A percentile compares a stretch with the other conserved stretches of the same genome.
These are phyloP conservation scores for Melanostigma gelatinosum DNA, from an alignment of 2,113 vertebrate species.

Conservation along the genomic window DNA sequence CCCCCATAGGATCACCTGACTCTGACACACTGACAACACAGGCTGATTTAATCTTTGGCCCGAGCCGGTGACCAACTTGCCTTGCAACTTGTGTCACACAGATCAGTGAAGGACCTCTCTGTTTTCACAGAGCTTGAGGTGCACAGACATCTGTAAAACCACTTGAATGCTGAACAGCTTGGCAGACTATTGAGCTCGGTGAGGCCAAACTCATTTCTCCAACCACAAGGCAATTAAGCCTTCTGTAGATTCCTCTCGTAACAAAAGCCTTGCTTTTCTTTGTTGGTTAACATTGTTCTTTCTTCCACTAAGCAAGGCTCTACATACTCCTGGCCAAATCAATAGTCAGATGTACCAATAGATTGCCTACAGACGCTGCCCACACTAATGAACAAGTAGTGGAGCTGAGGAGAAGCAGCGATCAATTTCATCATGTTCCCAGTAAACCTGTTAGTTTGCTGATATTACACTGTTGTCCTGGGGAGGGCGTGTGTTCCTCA, in stretches of 20 bases:
- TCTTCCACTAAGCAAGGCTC: slow-evolving; percentile 47
- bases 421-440: slow-evolving; percentile 73
- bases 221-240: slow-evolving; percentile 62
- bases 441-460: slow-evolving; percentile 54
- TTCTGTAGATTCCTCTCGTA: slow-evolving; percentile 40
- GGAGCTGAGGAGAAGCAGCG: slow-evolving; percentile 40
- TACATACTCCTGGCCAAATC: slow-evolving; percentile 62
- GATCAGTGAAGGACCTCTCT: neutral
- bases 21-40: slow-evolving; percentile 39
- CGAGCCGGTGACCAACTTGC: neutral
- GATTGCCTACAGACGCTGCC: slow-evolving; percentile 57
- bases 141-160: slow-evolving; percentile 7
- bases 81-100: slow-evolving; percentile 18
- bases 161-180: slow-evolving; percentile 43
- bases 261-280: slow-evolving; percentile 55
- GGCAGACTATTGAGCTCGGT: slow-evolving; percentile 20
- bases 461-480: slow-evolving; percentile 54
- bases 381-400: slow-evolving; percentile 72
- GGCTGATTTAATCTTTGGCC: slow-evolving; percentile 36
- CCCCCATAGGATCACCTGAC: neutral
- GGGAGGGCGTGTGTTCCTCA: slow-evolving; percentile 35
- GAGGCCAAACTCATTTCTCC: slow-evolving; percentile 38
- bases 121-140: slow-evolving; percentile 15
- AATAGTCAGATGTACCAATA: slow-evolving; percentile 67
- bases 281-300: slow-evolving; percentile 62